phyloP scores from a whole-genome alignment of 2,888 invertebrate species.

The Sminthurides aquaticus region DNA sequence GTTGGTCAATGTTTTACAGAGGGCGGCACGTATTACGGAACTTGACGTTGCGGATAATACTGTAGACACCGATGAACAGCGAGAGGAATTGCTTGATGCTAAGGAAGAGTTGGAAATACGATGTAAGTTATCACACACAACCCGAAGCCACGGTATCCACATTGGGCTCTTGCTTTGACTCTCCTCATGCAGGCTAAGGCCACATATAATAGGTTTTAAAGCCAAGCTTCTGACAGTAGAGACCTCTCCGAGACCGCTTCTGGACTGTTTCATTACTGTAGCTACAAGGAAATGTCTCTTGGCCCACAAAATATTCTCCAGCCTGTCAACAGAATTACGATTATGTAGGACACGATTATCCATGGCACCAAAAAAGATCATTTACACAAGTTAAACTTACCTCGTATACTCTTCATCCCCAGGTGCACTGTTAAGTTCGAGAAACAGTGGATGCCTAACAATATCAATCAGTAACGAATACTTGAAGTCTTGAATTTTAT shows the following conservation, averaged over 20 bases:
- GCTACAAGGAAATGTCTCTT: constrained; percentile 41
- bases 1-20: constrained; percentile 36
- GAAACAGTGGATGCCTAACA: constrained; percentile 40
- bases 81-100: constrained; percentile 32
- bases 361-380: background rate
- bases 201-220: constrained; percentile 40
- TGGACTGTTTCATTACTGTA: constrained; percentile 42
- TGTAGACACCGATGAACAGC: constrained; percentile 42
- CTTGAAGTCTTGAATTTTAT: constrained; percentile 42
- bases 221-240: constrained; percentile 41
- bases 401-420: constrained; percentile 36
- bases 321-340: constrained; percentile 22
- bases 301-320: constrained; percentile 39
- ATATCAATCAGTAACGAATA: constrained; percentile 36
- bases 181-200: constrained; percentile 34
- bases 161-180: constrained; percentile 29
- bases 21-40: constrained; percentile 40
- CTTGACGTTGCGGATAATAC: constrained; percentile 40
- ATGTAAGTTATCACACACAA: constrained; percentile 43
- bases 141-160: constrained; percentile 43
- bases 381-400: background rate
- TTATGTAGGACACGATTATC: background rate
- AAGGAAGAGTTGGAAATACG: constrained; percentile 34
- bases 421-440: constrained; percentile 36
- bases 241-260: constrained; percentile 41